phyloP scores from a whole-genome alignment of 2,113 vertebrate species.

The Cairina moschata region DNA sequence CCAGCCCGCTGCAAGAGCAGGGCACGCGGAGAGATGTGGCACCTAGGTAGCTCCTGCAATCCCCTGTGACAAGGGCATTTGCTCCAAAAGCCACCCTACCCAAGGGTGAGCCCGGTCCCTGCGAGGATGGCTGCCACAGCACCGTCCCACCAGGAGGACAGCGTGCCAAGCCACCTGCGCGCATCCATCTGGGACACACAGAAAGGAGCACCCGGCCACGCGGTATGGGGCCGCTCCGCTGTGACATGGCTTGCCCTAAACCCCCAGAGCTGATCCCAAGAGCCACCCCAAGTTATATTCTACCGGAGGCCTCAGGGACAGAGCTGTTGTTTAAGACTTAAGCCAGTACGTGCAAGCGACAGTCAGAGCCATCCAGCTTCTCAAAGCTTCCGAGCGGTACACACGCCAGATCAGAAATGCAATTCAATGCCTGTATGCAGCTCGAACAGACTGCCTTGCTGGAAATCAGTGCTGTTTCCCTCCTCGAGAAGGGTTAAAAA shows the following conservation, averaged over 20 bases:
- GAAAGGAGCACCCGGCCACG: neutral
- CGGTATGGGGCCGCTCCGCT: neutral
- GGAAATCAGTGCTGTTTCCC: neutral
- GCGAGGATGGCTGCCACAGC: no score
- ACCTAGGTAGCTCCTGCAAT: fast-evolving
- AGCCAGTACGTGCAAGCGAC: neutral
- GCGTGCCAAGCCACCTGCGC: neutral
- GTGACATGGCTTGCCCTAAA: neutral
- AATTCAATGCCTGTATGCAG: neutral
- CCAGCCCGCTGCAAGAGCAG: neutral
- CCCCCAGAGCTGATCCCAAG: neutral
- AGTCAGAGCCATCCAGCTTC: fast-evolving
- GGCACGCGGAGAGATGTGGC: neutral
- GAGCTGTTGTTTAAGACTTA: neutral
- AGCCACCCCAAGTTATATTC: neutral
- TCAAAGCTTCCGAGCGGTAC: neutral
- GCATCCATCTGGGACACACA: neutral
- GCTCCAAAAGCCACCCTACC: neutral
- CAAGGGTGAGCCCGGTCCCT: no score
- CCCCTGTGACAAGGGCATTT: neutral
- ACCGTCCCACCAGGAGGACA: no score
- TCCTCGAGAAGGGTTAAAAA: neutral
- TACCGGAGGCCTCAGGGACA: neutral
- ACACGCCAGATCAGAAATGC: neutral
- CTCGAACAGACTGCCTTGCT: neutral